Base-by-base conservation (phyloP, 2,888 invertebrate species). In the Drosophila pseudotakahashii region DNA sequence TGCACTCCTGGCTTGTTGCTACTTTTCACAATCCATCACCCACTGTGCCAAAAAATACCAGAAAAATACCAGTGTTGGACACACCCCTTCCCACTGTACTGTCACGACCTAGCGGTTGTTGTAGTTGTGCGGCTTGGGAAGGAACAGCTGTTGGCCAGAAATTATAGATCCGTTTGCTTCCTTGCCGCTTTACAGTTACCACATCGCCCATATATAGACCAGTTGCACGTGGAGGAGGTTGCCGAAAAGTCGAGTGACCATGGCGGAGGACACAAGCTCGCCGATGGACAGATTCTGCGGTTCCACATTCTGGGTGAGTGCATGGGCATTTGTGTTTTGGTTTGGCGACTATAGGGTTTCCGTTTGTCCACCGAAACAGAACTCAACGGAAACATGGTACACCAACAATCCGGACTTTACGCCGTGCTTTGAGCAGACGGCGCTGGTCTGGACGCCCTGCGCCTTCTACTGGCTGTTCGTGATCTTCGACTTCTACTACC, bases 341-440 rank as follows among this genome's bases (percentile, higher is more conserved):
- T 7, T 19, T 3, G 26, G 19, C 26, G 34, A n/a, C 30, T 45
- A 23, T 32, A 58, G 30, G 7, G 30, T 41, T 53, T 47, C 16
- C 11, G 14, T 42, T 53, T 16, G 23, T 16, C 23, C 36, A 23
- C 10, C 6, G 9, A 30, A 13, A 48, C 93, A 98, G 98, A 95
- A 98, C 93, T 90, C 92, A 76, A 94, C 94, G 77, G 89, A 95
- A 82, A 95, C 97, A 62, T 98, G 98, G 98, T 91, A 96, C 89
- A 96, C 98, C 16, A 93, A 94, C 7, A 94, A 95, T 91, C 99
- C 98, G 39, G 96, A 97, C 90, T 94, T 99, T 78, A 97, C 98
- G 73, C 94, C 94, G 90, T 99, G 99, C 92, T 98, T 99, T 92
- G 96, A 98, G 92, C 96, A 96, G 91, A 98, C 98, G 0, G 95